phyloP scores from a whole-genome alignment of 2,113 vertebrate species.

The Nothobranchius furzeri region DNA sequence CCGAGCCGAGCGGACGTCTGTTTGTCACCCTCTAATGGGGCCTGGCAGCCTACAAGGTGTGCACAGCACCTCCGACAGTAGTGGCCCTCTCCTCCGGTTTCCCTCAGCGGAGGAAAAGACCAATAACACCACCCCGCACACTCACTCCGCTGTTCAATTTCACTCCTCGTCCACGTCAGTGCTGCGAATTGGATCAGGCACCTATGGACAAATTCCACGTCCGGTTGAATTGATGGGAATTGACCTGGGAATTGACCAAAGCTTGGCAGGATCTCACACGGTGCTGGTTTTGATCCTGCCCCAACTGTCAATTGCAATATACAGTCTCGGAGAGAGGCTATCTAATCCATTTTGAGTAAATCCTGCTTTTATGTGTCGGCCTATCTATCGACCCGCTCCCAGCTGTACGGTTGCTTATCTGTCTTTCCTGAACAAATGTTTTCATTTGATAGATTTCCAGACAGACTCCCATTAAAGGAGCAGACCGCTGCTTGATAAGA shows the following conservation, averaged over 20 bases:
- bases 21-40: constrained; percentile 76
- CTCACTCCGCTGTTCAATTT: constrained; percentile 68
- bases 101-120: constrained; percentile 66
- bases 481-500: constrained; percentile 23
- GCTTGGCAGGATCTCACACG: constrained; percentile 46
- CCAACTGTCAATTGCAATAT: constrained; percentile 65
- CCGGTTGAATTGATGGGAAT: constrained; percentile 73
- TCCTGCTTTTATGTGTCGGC: constrained; percentile 48
- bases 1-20: constrained; percentile 63
- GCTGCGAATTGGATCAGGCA: constrained; percentile 70
- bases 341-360: constrained; percentile 69
- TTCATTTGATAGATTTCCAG: constrained; percentile 51
- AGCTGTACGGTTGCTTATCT: constrained; percentile 47
- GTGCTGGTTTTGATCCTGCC: constrained; percentile 51
- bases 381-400: constrained; percentile 60
- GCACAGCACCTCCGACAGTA: constrained; percentile 64
- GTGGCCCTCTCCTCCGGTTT: constrained; percentile 56
- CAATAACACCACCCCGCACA: constrained; percentile 58
- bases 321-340: constrained; percentile 55
- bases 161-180: constrained; percentile 59
- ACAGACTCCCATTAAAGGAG: constrained; percentile 32
- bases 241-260: constrained; percentile 73
- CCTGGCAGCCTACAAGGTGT: constrained; percentile 73
- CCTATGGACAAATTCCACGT: constrained; percentile 70
- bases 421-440: constrained; percentile 51